Evolutionary conservation across 2,888 invertebrate species (phyloP), one percentile per base, ranked within the genome.

Genomic region (Stenodera caucasica): DNA sequence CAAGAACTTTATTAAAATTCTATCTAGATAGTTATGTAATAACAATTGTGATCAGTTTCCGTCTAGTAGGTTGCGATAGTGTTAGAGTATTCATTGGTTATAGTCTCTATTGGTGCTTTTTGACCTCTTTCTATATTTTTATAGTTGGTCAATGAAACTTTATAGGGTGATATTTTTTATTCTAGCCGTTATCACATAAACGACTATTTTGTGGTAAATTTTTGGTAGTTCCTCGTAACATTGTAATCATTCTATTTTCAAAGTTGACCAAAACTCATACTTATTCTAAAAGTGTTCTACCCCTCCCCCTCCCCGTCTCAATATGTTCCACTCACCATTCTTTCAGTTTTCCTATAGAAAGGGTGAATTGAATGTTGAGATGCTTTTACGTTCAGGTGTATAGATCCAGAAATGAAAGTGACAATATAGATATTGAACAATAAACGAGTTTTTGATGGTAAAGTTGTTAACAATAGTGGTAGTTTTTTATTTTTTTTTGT

Each of bases 141-240:
- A 66, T 52, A 55, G 58, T 3, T 58, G 62, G 58, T 58, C 62
- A 60, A 64, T 62, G 64, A 60, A 64, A 64, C 57, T 66, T 64
- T 64, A 66, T 60, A 40, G 51, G 37, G 33, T 57, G 49, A 63
- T 63, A 59, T 63, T 62, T 55, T 64, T 64, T 66, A 64, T 60
- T 45, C 18, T 51, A 56, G 37, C 58, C 60, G 51, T 64, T 61
- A 66, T 54, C 57, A 61, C 61, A 55, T 60, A 57, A 56, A 66
- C 58, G 60, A 57, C 56, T 53, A 52, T 52, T 56, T 59, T 62
- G 58, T 53, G 58, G 62, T 49, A 14, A 57, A 33, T 52, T 52
- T 30, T 12, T 11, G 32, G n/a, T 15, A 29, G 21, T 18, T 21
- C 26, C 52, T 4, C 7, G 18, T 51, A 40, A 40, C 40, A 18